Percentiles rank a stretch among this genome's conserved stretches.
Evolutionary conservation across 2,113 vertebrate species (phyloP).

Genomic region (Ophiodon elongatus): DNA sequence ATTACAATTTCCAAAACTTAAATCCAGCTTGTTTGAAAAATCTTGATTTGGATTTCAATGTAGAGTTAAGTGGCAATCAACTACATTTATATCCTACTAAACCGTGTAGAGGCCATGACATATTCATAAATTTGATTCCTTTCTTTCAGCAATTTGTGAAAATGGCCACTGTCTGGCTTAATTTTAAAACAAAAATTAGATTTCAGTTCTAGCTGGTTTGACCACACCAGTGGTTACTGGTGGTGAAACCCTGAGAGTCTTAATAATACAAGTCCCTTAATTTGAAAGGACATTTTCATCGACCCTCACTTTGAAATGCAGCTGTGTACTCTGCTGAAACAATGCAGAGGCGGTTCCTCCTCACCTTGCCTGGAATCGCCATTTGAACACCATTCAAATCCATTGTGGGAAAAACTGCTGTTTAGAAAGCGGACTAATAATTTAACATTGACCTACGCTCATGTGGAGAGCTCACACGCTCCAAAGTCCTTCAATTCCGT

Average conservation of each 20-base stretch:
- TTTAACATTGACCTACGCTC: constrained; percentile 40
- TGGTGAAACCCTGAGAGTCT: too few relatives aligned
- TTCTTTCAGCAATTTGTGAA: too few relatives aligned
- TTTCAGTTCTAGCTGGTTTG: neutral
- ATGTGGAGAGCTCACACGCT: constrained; percentile 22
- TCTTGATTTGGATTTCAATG: neutral
- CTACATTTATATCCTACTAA: neutral
- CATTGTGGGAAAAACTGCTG: neutral
- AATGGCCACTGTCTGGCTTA: too few relatives aligned
- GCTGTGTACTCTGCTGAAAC: too few relatives aligned
- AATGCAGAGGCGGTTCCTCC: neutral
- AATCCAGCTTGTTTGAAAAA: neutral
- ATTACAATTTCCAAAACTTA: neutral
- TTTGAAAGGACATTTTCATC: neutral
- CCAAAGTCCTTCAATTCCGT: constrained; percentile 12
- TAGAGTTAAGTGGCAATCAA: neutral
- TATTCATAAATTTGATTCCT: neutral
- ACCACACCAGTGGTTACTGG: neutral
- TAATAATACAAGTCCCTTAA: neutral
- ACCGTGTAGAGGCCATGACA: neutral
- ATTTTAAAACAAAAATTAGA: neutral
- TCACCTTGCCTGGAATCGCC: too few relatives aligned
- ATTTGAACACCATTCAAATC: neutral
- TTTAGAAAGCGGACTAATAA: too few relatives aligned
- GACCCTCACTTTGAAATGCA: too few relatives aligned